Percentiles rank a stretch among this genome's conserved stretches.
Conservation (phyloP, 2,888 invertebrate species). For the Melanchra persicariae region DNA sequence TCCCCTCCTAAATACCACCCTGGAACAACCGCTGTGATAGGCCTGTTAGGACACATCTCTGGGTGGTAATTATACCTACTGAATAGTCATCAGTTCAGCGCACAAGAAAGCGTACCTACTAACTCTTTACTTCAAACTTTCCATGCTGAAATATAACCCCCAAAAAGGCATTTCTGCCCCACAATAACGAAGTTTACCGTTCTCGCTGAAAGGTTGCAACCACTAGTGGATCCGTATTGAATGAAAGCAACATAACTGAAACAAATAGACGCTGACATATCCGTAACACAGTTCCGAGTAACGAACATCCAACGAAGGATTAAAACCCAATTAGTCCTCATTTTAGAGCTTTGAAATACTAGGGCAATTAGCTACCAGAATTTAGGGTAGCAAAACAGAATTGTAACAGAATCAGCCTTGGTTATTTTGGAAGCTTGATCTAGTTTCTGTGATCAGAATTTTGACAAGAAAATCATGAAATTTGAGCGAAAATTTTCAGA, state of each 20-base stretch:
- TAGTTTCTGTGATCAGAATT: not conserved
- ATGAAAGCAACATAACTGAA: constrained; percentile 10
- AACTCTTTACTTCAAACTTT: too few relatives aligned
- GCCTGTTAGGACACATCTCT: too few relatives aligned
- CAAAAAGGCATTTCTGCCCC: constrained; percentile 1
- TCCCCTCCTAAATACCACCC: too few relatives aligned
- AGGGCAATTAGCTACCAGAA: constrained; percentile 24
- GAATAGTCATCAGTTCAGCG: not conserved
- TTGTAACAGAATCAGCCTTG: not conserved
- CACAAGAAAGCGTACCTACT: too few relatives aligned
- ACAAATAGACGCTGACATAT: constrained; percentile 41
- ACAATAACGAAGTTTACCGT: constrained; percentile 18
- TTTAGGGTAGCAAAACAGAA: not conserved
- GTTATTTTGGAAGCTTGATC: not conserved
- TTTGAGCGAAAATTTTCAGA: not conserved
- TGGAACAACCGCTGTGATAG: too few relatives aligned
- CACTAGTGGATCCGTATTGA: constrained; percentile 11
- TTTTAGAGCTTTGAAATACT: constrained; percentile 12
- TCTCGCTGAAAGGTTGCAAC: constrained; percentile 17
- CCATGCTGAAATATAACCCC: not conserved
- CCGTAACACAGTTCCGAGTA: constrained; percentile 28
- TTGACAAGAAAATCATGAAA: not conserved
- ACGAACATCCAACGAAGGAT: constrained; percentile 24
- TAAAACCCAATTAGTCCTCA: constrained; percentile 12
- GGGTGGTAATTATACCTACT: not conserved